phyloP scores from a whole-genome alignment of 1,140 invertebrate species.

The Lasioglossum baleicum region DNA sequence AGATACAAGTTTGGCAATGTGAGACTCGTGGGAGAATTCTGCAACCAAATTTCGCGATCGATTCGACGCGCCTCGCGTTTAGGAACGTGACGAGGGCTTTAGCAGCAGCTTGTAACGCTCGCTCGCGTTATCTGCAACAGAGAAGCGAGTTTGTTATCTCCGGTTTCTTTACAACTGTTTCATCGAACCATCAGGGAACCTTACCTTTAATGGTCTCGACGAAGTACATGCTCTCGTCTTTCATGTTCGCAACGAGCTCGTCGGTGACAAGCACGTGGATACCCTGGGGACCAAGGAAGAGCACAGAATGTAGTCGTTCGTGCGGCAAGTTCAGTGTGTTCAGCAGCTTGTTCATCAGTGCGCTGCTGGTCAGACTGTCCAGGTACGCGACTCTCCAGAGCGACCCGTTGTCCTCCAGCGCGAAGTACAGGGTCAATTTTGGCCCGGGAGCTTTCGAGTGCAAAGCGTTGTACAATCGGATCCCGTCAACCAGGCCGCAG shows the following conservation, averaged over 20 bases:
- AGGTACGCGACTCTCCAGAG: constrained; percentile 92
- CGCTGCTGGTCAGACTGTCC: constrained; percentile 83
- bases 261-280: constrained; percentile 89
- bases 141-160: not conserved
- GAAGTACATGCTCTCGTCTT: constrained; percentile 84
- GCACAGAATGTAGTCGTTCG: constrained; percentile 83
- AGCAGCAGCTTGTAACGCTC: constrained; percentile 70
- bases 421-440: constrained; percentile 89
- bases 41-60: not conserved
- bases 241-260: constrained; percentile 85
- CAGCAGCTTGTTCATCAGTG: constrained; percentile 85
- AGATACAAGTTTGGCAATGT: constrained; percentile 32
- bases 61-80: not conserved
- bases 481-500: constrained; percentile 94
- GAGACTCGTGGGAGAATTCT: not conserved
- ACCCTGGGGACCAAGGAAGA: constrained; percentile 86
- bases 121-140: constrained; percentile 66
- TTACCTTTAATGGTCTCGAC: constrained; percentile 81
- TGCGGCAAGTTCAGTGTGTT: constrained; percentile 81
- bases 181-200: no score
- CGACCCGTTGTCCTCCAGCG: constrained; percentile 82
- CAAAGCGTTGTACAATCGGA: constrained; percentile 93
- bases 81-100: constrained; percentile 56
- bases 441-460: constrained; percentile 88
- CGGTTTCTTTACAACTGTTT: not conserved